Evolutionary conservation across 2,113 vertebrate species (phyloP).

Genomic region (Limnothrissa miodon): DNA sequence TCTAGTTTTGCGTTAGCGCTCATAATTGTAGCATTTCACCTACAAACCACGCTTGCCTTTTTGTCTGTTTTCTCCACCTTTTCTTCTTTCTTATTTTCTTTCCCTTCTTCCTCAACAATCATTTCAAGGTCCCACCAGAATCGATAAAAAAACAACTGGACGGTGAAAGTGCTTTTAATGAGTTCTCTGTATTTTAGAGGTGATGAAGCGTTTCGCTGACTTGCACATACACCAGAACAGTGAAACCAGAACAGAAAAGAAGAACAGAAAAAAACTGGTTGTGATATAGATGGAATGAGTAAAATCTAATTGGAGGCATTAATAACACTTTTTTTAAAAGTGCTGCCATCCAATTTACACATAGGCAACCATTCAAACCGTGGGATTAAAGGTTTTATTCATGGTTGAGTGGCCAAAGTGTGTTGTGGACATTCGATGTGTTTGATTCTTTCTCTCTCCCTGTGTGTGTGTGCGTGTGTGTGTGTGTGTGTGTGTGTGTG

Average conservation of each 20-base stretch:
- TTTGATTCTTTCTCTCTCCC: too few relatives aligned
- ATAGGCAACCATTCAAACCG: neutral
- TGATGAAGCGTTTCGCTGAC: neutral
- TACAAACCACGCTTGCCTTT: neutral
- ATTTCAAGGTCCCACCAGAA: neutral
- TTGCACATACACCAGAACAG: neutral
- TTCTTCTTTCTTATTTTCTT: neutral
- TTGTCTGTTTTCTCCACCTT: neutral
- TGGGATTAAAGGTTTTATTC: neutral
- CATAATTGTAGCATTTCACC: neutral
- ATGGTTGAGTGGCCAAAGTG: neutral
- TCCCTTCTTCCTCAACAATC: conserved; percentile 6
- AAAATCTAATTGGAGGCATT: neutral
- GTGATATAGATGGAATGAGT: neutral
- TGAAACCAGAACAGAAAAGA: neutral
- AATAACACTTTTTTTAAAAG: neutral
- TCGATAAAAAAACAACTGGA: neutral
- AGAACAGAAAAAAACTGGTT: neutral
- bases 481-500: neutral
- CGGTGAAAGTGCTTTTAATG: conserved; percentile 9
- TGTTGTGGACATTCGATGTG: neutral
- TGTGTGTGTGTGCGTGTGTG: neutral
- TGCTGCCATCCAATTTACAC: neutral
- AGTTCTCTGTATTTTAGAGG: conserved; percentile 12
- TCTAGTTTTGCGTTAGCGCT: neutral